A percentile compares a stretch with the other conserved stretches of the same genome.
Conservation (phyloP, 2,888 invertebrate genomes). For the Rhamnusium bicolor region DNA sequence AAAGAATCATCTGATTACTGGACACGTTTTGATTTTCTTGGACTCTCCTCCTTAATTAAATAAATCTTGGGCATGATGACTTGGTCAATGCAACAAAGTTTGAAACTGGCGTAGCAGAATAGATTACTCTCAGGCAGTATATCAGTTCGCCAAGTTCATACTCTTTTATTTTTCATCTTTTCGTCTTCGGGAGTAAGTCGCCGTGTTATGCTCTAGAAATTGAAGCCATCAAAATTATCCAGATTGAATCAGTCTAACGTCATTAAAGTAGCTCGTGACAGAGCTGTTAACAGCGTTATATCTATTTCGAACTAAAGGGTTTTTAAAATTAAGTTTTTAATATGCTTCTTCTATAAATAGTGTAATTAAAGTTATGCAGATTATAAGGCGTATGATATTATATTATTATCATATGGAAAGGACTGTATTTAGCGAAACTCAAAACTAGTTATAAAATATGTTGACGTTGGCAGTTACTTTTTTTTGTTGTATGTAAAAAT, state of each 20-base stretch:
- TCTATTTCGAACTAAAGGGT: background rate
- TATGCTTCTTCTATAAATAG: background rate
- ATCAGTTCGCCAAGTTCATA: background rate
- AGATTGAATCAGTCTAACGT: conserved; percentile 1
- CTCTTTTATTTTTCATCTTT: background rate
- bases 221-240: conserved; percentile 7
- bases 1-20: too few species aligned
- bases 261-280: background rate
- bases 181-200: background rate
- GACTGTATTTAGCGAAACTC: too few species aligned
- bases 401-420: too few species aligned
- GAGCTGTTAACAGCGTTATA: background rate
- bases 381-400: too few species aligned
- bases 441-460: too few species aligned
- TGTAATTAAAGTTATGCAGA: too few species aligned
- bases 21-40: too few species aligned
- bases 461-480: too few species aligned
- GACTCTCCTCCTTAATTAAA: too few species aligned
- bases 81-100: background rate
- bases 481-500: too few species aligned
- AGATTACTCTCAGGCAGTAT: background rate
- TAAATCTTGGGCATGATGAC: background rate
- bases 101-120: background rate
- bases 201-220: background rate
- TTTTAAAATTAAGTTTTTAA: too few species aligned